Evolutionary conservation across 2,113 vertebrate genomes (phyloP).

Genomic region (Oxyruncus cristatus): DNA sequence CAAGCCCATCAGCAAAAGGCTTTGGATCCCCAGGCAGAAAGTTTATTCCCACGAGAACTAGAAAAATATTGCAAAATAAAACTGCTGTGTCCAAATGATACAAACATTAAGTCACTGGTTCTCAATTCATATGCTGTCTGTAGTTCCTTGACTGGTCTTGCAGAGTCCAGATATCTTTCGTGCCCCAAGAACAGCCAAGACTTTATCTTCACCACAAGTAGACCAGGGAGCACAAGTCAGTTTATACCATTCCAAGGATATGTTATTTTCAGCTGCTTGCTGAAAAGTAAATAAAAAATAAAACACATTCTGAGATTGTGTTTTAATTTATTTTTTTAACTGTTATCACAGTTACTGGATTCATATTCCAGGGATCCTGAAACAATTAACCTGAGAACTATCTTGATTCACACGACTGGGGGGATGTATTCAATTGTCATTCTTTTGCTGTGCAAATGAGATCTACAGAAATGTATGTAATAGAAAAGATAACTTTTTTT

Average conservation of each 20-base stretch:
- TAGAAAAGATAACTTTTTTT: constrained; percentile 9
- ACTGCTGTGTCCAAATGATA: background rate
- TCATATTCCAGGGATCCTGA: background rate
- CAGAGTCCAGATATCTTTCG: background rate
- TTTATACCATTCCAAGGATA: background rate
- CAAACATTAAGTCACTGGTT: background rate
- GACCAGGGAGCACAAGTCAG: background rate
- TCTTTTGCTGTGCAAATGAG: constrained; percentile 5
- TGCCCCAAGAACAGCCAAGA: background rate
- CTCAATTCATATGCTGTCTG: background rate
- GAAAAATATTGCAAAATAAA: background rate
- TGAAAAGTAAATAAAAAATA: background rate
- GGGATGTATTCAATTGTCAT: background rate
- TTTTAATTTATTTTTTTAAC: background rate
- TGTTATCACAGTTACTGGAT: background rate
- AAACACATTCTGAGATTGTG: background rate
- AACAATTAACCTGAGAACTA: background rate
- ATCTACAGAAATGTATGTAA: background rate
- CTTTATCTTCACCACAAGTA: background rate
- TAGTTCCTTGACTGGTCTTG: background rate
- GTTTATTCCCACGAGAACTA: background rate
- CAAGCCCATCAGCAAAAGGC: background rate
- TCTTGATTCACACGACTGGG: background rate
- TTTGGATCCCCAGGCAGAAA: background rate
- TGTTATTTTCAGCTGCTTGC: background rate